A percentile compares a stretch with the other conserved stretches of the same genome.
Conservation (phyloP, 2,113 vertebrate genomes). For the Pitta sordida region DNA sequence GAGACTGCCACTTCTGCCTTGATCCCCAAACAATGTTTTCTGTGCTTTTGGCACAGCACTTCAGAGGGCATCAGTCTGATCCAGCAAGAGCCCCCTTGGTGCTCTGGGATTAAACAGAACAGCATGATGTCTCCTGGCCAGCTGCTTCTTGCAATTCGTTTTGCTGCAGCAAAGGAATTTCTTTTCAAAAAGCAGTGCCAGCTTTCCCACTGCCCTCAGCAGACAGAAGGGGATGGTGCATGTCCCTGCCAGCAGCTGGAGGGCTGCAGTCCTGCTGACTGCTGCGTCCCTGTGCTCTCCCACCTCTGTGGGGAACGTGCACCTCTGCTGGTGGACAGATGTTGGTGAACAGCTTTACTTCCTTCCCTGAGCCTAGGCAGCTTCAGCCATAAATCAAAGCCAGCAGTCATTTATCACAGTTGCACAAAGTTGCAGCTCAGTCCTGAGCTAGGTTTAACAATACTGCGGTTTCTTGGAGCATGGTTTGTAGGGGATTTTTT, state of each 20-base stretch:
- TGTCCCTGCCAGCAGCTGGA: not conserved
- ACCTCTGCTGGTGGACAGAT: not conserved
- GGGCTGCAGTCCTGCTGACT: fast-evolving
- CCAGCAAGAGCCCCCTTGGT: not conserved
- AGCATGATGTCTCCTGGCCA: not conserved
- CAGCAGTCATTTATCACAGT: not conserved
- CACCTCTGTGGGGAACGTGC: fast-evolving
- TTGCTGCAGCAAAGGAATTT: not conserved
- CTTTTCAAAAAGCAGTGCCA: not conserved
- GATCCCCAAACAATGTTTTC: not conserved
- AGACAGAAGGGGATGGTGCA: not conserved
- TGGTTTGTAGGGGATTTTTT: not conserved
- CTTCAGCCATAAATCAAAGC: not conserved
- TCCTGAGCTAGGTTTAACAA: not conserved
- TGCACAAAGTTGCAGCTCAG: not conserved
- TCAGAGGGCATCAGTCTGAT: not conserved
- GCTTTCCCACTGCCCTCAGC: not conserved
- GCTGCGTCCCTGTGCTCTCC: not conserved
- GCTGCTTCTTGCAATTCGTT: not conserved
- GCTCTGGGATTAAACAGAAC: not conserved
- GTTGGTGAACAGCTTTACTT: not conserved
- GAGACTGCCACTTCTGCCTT: not conserved
- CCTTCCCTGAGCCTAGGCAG: not conserved
- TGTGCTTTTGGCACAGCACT: not conserved
- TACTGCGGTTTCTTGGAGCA: not conserved